phyloP scores from a whole-genome alignment of 2,888 invertebrate genomes.

The Frankliniella intonsa region DNA sequence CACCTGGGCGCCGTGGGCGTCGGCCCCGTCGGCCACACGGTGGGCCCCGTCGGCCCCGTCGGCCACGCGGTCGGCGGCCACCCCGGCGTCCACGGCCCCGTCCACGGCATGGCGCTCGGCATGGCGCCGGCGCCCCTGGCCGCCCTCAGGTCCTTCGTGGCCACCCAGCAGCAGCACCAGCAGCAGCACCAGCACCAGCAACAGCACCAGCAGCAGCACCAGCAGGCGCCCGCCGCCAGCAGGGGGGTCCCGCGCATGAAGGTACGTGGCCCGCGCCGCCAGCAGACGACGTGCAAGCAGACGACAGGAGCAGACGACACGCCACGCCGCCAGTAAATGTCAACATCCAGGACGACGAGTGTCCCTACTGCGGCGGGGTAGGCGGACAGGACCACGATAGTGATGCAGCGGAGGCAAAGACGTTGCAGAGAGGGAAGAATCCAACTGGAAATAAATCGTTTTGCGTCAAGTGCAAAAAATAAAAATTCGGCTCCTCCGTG shows the following conservation, averaged over 20 bases:
- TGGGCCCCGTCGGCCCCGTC: conserved; percentile 1
- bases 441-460: too few relatives aligned
- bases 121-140: conserved; percentile 47
- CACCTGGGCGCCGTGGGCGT: conserved; percentile 33
- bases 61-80: conserved; percentile 27
- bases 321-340: neutral
- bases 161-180: conserved; percentile 42
- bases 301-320: neutral
- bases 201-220: neutral
- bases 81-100: conserved; percentile 28
- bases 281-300: neutral
- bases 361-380: too few relatives aligned
- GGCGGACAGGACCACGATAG: too few relatives aligned
- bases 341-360: too few relatives aligned
- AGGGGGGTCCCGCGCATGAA: conserved; percentile 6
- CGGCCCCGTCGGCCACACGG: conserved; percentile 18
- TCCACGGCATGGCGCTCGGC: conserved; percentile 42
- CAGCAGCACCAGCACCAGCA: neutral
- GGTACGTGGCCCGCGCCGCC: neutral
- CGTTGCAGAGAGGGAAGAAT: too few relatives aligned
- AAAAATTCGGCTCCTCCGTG: neutral
- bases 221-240: neutral
- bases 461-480: neutral
- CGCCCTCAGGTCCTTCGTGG: conserved; percentile 48
- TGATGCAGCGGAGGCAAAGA: too few relatives aligned